phyloP scores from a whole-genome alignment of 2,113 vertebrate genomes.

The Psittacara wagleri region DNA sequence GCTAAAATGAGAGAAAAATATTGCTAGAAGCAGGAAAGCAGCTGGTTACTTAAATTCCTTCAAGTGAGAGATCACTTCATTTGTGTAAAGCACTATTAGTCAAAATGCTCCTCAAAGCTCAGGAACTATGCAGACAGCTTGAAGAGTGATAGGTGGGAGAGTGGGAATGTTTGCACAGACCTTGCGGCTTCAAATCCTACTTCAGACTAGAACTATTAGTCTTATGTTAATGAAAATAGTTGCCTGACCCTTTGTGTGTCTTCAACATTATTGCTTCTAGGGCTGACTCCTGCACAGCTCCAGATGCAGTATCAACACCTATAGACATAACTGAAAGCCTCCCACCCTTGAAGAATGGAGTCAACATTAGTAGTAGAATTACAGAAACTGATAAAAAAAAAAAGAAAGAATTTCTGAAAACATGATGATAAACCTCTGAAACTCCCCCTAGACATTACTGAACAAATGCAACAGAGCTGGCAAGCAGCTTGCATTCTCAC shows the following conservation, averaged over 20 bases:
- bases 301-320: neutral
- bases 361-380: neutral
- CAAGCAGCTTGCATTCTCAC: neutral
- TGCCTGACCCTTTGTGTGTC: neutral
- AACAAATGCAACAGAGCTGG: neutral
- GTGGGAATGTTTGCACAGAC: neutral
- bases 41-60: neutral
- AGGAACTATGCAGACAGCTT: neutral
- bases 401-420: neutral
- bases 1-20: neutral
- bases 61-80: neutral
- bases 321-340: neutral
- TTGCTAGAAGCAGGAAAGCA: neutral
- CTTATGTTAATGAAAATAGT: neutral
- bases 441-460: neutral
- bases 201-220: neutral
- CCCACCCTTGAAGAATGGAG: neutral
- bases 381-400: neutral
- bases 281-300: neutral
- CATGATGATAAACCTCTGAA: neutral
- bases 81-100: neutral
- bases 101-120: neutral
- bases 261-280: neutral
- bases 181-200: neutral
- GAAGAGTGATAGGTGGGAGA: neutral